Evolutionary conservation across 2,797 vertebrate genomes (phyloP).

Genomic region (Acanthornis magna): DNA sequence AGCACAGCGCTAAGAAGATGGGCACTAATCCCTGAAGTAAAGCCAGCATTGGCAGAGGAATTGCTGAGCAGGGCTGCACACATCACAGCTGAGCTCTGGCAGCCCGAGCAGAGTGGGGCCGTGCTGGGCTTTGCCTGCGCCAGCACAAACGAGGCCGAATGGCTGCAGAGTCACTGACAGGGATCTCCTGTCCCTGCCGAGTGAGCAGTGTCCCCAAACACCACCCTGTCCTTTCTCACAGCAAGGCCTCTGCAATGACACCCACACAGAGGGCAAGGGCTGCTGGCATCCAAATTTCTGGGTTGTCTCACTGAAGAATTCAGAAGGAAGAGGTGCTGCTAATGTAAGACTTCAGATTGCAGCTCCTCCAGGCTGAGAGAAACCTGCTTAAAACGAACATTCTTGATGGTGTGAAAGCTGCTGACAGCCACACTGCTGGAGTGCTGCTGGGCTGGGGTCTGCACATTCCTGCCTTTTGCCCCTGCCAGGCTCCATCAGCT

Average conservation of each 20-base stretch:
- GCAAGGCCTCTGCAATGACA: not conserved
- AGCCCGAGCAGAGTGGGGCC: fast-evolving
- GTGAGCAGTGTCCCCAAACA: not conserved
- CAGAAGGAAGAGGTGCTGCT: not conserved
- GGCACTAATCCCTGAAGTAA: not conserved
- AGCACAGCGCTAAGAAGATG: not conserved
- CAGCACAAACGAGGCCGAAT: not conserved
- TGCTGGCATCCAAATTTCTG: not conserved
- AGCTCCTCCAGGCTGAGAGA: not conserved
- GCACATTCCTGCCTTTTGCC: not conserved
- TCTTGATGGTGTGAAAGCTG: not conserved
- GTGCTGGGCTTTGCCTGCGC: fast-evolving
- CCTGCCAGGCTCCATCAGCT: not conserved
- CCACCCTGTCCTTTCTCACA: not conserved
- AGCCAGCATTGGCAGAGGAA: not conserved
- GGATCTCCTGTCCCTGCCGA: not conserved
- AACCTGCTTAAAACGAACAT: not conserved
- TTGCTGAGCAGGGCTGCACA: not conserved
- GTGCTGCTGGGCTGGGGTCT: not conserved
- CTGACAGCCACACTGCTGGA: not conserved
- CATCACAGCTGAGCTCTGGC: not conserved
- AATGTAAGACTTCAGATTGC: not conserved
- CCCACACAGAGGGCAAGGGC: not conserved
- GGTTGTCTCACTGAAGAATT: not conserved
- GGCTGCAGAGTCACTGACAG: not conserved